phyloP scores from a whole-genome alignment of 1,140 invertebrate species.

The Drosophila nigrodunni region DNA sequence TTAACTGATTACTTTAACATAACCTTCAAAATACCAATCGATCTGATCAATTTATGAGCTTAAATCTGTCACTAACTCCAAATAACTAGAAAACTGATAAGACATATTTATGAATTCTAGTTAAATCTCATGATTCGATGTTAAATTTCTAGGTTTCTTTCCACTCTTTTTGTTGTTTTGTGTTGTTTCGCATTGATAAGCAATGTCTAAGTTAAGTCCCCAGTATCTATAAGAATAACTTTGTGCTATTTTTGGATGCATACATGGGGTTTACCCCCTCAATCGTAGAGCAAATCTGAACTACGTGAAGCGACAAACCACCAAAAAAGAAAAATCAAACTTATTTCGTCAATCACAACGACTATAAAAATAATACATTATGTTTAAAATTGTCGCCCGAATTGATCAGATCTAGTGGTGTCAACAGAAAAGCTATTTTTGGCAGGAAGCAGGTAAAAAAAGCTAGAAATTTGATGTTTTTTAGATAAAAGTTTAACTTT shows the following conservation, averaged over 20 bases:
- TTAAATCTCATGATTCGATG: conserved; percentile 24
- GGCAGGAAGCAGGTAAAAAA: too few species aligned
- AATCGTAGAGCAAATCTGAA: background rate
- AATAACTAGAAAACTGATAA: background rate
- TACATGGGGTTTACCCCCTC: conserved; percentile 8
- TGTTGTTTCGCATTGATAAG: conserved; percentile 20
- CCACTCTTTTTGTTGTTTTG: background rate
- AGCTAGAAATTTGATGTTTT: too few species aligned
- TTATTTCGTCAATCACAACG: conserved; percentile 32
- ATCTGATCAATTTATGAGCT: background rate
- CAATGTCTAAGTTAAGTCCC: conserved; percentile 27
- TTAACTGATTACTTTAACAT: background rate
- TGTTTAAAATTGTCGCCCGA: conserved; percentile 7
- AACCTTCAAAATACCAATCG: background rate
- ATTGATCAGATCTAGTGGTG: conserved; percentile 24
- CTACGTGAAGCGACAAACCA: background rate
- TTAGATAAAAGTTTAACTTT: too few species aligned
- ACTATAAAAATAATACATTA: conserved; percentile 29
- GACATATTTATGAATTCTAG: conserved; percentile 14
- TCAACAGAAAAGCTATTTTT: too few species aligned
- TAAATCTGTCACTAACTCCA: background rate
- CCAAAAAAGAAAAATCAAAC: background rate
- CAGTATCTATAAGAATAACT: conserved; percentile 23
- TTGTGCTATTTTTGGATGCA: conserved; percentile 10
- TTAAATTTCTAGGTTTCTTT: background rate